Evolutionary conservation across 2,113 vertebrate genomes (phyloP).

Genomic region (Reinhardtius hippoglossoides): DNA sequence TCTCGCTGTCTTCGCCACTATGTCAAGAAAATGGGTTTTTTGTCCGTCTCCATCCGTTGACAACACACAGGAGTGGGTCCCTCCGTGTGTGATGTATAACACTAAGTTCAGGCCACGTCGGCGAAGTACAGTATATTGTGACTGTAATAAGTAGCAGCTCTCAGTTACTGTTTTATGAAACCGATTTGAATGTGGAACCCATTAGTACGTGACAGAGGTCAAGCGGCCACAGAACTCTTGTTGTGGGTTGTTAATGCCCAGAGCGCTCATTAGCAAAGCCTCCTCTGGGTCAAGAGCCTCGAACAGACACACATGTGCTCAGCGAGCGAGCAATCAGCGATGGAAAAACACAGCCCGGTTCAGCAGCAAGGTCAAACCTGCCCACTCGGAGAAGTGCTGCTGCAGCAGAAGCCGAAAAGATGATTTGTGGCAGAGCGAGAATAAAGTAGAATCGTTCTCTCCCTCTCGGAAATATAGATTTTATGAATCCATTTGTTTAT

Average conservation of each 20-base stretch:
- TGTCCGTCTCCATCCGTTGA: neutral
- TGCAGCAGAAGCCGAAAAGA: conserved; percentile 24
- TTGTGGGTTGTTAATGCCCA: conserved; percentile 22
- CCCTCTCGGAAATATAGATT: too few species aligned
- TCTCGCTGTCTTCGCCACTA: neutral
- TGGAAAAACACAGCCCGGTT: conserved; percentile 36
- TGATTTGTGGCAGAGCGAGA: too few species aligned
- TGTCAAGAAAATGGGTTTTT: neutral
- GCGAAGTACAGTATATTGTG: neutral
- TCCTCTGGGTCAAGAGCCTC: conserved; percentile 21
- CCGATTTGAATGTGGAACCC: neutral
- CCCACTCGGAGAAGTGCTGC: conserved; percentile 1
- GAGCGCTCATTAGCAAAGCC: conserved; percentile 44
- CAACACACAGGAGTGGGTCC: neutral
- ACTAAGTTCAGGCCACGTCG: neutral
- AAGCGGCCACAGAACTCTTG: neutral
- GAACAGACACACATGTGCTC: neutral
- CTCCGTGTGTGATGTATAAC: neutral
- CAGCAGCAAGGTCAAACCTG: conserved; percentile 41
- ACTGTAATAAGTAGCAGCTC: neutral
- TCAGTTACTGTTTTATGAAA: conserved; percentile 1
- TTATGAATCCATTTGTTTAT: neutral
- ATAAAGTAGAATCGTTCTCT: too few species aligned
- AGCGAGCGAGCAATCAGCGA: conserved; percentile 19
- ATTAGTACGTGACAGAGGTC: conserved; percentile 17